Conservation (phyloP, 2,113 vertebrate species). For the Alligator mississippiensis region DNA sequence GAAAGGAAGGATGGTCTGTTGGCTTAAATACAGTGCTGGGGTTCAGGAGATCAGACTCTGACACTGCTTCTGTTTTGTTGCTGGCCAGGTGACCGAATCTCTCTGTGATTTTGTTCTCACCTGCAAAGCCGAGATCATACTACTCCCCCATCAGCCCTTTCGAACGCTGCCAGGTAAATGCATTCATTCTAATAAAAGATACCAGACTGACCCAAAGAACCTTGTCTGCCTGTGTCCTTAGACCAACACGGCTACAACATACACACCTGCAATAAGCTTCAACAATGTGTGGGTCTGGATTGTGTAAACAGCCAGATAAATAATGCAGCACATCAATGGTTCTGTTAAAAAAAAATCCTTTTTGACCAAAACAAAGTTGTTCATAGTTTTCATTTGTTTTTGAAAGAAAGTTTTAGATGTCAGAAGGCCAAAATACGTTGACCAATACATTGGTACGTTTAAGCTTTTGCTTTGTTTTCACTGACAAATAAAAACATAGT, state of each 20-base stretch:
- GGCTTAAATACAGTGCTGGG: neutral
- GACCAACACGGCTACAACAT: too few species aligned
- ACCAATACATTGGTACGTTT: neutral
- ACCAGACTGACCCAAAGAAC: too few species aligned
- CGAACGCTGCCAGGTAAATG: too few species aligned
- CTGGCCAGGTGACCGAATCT: rapidly evolving
- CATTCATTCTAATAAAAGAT: too few species aligned
- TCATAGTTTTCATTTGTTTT: neutral
- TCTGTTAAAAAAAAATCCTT: too few species aligned
- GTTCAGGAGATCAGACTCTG: neutral
- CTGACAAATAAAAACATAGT: neutral
- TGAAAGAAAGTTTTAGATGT: rapidly evolving
- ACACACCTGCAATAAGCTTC: neutral
- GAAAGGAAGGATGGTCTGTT: neutral
- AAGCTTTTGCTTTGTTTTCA: neutral
- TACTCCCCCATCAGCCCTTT: neutral
- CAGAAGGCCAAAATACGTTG: neutral
- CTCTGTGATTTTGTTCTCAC: rapidly evolving
- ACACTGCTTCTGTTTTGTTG: neutral
- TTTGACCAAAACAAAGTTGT: too few species aligned
- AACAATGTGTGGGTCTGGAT: rapidly evolving
- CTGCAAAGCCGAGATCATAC: neutral
- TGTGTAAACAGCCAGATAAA: neutral
- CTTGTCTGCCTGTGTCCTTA: too few species aligned
- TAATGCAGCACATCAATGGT: too few species aligned